Base-by-base conservation (phyloP, 2,113 vertebrate genomes). In the Zosterops japonicus region DNA sequence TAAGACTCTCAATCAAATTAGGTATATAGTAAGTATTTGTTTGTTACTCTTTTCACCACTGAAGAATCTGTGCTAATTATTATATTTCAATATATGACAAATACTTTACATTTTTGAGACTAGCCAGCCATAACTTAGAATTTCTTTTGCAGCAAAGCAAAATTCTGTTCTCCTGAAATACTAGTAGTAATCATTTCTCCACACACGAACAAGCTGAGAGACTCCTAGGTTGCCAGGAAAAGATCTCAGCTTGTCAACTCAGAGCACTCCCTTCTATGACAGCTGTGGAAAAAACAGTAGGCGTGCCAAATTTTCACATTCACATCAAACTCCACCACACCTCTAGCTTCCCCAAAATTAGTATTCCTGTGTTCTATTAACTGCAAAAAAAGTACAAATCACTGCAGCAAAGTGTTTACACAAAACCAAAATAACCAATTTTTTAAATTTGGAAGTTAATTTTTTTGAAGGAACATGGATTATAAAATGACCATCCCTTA, bases 391-490 rank as follows among this genome's bases (percentile, higher is more conserved):
- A 3, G 7, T 33, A 52, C 10, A 84, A 57, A 52, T 36, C 8
- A 29, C 31, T 61, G 24, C 9, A 69, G 28, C 29, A 39, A 70
- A 77, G 9, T 47, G 56, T 23, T 65, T 35, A 33, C 2, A 42
- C 4, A 47, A 49, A 72, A 46, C 3, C 4, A 52, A 78, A 72
- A 36, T 2, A 2, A 59, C 1, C 0, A 1, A 0, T 12, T 7
- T 24, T 53, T n/a, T 6, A 1, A n/a, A 28, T 20, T 39, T 7
- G 24, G 9, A 78, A 61, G 7, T 39, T 19, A 19, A 42, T 31
- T 44, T 68, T n/a, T 60, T 28, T 1, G 2, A 1, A 12, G 8
- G 27, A 6, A 36, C 9, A 63, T 15, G 6, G 11, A 76, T 53
- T 68, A 79, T 29, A 59, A 89, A 86, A 61, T 56, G 2, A 14